These are phyloP conservation scores for Pavo muticus DNA, from an alignment of 2,113 vertebrate species.

Conservation along the genomic window DNA sequence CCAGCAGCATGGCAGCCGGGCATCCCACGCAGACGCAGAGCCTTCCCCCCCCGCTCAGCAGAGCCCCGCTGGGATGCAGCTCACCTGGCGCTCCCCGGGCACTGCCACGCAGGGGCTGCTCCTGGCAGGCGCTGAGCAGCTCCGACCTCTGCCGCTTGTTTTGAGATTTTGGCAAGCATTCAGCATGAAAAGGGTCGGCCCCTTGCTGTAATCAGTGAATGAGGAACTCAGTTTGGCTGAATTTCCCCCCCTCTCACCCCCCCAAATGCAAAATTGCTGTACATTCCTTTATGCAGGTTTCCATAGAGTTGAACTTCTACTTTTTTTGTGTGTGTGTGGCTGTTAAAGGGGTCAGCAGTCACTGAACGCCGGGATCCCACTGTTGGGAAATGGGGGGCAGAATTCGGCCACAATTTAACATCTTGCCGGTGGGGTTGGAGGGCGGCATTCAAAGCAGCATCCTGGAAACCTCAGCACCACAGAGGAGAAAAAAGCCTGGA, in stretches of 20 bases:
- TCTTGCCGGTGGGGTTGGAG: slow-evolving; percentile 38
- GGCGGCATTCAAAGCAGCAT: neutral
- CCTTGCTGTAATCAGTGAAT: slow-evolving; percentile 25
- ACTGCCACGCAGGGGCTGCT: neutral
- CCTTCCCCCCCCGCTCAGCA: neutral
- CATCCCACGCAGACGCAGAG: neutral
- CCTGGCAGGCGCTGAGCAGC: slow-evolving; percentile 43
- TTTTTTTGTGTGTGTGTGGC: neutral
- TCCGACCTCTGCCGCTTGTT: neutral
- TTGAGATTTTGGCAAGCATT: slow-evolving; percentile 22
- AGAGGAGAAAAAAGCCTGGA: neutral
- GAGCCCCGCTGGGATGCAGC: neutral
- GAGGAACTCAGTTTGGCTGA: slow-evolving; percentile 47
- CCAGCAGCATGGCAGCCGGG: neutral
- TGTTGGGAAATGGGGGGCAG: slow-evolving; percentile 58
- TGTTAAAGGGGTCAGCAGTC: slow-evolving; percentile 75
- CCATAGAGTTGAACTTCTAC: slow-evolving; percentile 76
- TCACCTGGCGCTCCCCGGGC: neutral
- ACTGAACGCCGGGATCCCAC: slow-evolving; percentile 60
- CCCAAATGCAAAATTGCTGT: slow-evolving; percentile 72
- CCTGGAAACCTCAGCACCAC: slow-evolving; percentile 32
- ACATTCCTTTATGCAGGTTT: slow-evolving; percentile 78
- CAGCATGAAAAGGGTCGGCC: slow-evolving; percentile 33
- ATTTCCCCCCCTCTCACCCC: neutral
- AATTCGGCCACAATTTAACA: slow-evolving; percentile 65